Percentiles rank a stretch among this genome's conserved stretches.
These are phyloP conservation scores for Falco concolor DNA, from an alignment of 2,797 vertebrate species.

Conservation along the genomic window DNA sequence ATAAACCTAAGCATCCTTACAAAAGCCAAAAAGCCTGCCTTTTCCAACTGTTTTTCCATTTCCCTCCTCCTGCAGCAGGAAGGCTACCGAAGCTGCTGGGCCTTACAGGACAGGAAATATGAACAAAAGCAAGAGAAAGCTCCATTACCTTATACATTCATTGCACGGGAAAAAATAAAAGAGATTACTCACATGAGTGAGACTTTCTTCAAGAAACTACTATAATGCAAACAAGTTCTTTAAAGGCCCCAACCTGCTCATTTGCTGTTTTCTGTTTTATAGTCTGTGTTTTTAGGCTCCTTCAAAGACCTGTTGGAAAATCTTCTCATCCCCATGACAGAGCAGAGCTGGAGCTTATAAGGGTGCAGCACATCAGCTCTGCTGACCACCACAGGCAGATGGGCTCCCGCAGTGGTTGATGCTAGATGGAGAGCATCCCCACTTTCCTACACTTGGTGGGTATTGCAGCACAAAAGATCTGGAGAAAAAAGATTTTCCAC, in stretches of 20 bases:
- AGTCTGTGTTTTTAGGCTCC: background rate
- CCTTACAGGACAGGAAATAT: background rate
- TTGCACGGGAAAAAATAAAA: background rate
- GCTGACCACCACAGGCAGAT: background rate
- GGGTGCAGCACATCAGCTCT: fast-evolving
- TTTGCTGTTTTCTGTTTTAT: background rate
- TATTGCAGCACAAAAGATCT: background rate
- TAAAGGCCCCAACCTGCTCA: background rate
- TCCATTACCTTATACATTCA: background rate
- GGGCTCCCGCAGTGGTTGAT: background rate
- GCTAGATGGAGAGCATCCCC: background rate
- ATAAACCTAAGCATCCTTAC: background rate
- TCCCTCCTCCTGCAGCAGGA: background rate
- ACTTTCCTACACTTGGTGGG: background rate
- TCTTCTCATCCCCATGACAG: background rate
- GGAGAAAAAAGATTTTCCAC: background rate
- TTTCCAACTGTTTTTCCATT: background rate
- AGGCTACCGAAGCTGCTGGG: background rate
- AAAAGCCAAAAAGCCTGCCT: background rate
- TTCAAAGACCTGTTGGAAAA: background rate
- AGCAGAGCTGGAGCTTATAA: background rate
- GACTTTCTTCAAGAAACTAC: background rate
- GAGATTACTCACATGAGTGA: background rate
- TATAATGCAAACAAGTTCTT: background rate
- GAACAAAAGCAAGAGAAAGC: background rate